A percentile compares a stretch with the other conserved stretches of the same genome.
Evolutionary conservation across 2,113 vertebrate species (phyloP).

Genomic region (Tragelaphus scriptus): DNA sequence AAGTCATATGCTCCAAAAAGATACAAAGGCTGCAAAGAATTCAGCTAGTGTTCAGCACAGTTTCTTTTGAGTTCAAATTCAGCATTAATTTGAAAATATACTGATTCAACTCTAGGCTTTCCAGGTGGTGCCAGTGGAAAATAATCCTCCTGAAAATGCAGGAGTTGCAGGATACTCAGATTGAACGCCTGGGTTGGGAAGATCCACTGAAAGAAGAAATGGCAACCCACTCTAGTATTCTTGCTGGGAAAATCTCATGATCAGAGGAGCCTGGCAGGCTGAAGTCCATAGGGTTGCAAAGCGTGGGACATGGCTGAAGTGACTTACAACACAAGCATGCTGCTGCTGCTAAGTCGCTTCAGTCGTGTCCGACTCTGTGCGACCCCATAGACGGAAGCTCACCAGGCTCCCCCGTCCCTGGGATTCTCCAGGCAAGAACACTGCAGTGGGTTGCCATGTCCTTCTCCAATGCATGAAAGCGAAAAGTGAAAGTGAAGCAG

Average conservation of each 20-base stretch:
- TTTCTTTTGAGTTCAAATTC: not conserved
- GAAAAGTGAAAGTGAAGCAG: no score
- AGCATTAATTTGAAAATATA: not conserved
- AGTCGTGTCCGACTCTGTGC: no score
- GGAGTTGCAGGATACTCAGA: not conserved
- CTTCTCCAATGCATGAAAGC: no score
- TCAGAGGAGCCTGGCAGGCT: not conserved
- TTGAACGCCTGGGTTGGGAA: not conserved
- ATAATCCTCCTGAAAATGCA: not conserved
- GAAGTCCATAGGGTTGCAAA: not conserved
- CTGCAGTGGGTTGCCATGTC: no score
- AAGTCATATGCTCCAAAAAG: not conserved
- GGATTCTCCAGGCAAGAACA: no score
- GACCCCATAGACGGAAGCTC: no score
- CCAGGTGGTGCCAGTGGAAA: not conserved
- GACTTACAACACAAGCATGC: not conserved
- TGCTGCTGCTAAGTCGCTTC: no score
- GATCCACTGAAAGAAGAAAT: not conserved
- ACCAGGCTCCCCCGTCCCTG: no score
- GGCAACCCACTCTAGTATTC: not conserved
- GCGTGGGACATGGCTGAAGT: not conserved
- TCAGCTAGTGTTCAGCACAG: not conserved
- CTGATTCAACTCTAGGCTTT: not conserved
- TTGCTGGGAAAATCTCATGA: not conserved
- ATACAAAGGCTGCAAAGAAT: not conserved